Base-by-base conservation (phyloP, 2,797 vertebrate genomes). In the Phrynocephalus guinanensis region DNA sequence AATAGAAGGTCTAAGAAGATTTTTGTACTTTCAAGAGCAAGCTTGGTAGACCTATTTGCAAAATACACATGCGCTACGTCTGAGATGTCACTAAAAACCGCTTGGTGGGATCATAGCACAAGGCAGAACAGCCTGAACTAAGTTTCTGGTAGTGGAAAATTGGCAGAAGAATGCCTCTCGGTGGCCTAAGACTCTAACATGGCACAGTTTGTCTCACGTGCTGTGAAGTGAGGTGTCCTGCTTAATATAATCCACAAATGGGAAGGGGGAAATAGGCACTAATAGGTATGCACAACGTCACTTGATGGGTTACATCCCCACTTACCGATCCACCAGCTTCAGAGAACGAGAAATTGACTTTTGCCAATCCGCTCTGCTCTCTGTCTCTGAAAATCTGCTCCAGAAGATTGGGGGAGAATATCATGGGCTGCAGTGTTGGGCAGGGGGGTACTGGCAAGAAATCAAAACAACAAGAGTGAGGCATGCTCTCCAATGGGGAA, bases 1-100 rank as follows among this genome's bases (percentile, higher is more conserved):
- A 91, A 68, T 56, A 92, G 80, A 75, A 76, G 24, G 63, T 13
- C 20, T 28, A 67, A 66, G 4, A 52, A 52, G 50, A 73, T 80
- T 48, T 84, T 79, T 63, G 20, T 28, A 88, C 72, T 48, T 68
- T 52, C 56, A 67, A 48, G 52, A 26, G 6, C 56, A 75, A 85
- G 26, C 24, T 79, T 26, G 16, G n/a, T 22, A 78, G 30, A 6
- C n/a, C 26, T 87, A 75, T 75, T 75, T 76, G 20, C 22, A 50
- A 76, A 50, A 67, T 87, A 52, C 1, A 28, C 60, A 26, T 72
- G 63, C n/a, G 33, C 3, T 79, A n/a, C 24, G 26, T 48, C 50
- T 86, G 63, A 50, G 52, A 26, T 63, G 80, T 85, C 9, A 77
- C 68, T 85, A 85, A 77, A 75, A 44, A 68, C 0, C 9, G 38